A percentile compares a stretch with the other conserved stretches of the same genome.
These are phyloP conservation scores for Oryzias dopingdopingensis DNA, from an alignment of 2,797 vertebrate genomes.

Conservation along the genomic window DNA sequence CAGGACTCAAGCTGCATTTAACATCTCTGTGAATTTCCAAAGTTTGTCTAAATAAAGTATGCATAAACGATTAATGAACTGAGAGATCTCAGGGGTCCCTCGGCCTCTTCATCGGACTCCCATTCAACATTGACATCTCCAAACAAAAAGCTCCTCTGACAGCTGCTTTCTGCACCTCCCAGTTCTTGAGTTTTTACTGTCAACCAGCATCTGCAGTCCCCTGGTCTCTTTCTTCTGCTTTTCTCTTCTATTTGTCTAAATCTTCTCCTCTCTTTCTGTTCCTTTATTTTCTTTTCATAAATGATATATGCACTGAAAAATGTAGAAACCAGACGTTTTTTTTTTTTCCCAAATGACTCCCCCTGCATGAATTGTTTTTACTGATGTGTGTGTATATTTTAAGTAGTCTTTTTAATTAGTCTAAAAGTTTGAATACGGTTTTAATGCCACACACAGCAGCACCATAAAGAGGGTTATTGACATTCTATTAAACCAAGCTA, in stretches of 20 bases:
- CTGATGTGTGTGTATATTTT: no score
- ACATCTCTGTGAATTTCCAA: not conserved
- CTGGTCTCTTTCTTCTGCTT: not conserved
- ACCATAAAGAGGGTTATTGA: no score
- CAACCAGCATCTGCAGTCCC: not conserved
- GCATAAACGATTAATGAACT: not conserved
- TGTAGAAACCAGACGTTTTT: not conserved
- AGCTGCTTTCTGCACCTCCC: not conserved
- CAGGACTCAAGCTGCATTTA: conserved; percentile 1
- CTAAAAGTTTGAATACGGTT: no score
- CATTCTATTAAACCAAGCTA: no score
- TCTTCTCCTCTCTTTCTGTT: not conserved
- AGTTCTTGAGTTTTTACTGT: not conserved
- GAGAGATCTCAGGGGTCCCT: conserved; percentile 3
- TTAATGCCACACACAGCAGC: no score
- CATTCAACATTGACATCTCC: not conserved
- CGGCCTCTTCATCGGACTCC: not conserved
- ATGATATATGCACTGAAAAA: not conserved
- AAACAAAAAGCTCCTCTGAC: not conserved
- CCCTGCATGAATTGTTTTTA: no score
- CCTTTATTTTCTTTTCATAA: not conserved
- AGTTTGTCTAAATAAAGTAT: not conserved
- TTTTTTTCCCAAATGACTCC: no score
- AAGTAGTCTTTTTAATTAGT: no score
- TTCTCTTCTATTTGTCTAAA: not conserved